Conservation (phyloP, 2,888 invertebrate species). For the Rotaria sp. region DNA sequence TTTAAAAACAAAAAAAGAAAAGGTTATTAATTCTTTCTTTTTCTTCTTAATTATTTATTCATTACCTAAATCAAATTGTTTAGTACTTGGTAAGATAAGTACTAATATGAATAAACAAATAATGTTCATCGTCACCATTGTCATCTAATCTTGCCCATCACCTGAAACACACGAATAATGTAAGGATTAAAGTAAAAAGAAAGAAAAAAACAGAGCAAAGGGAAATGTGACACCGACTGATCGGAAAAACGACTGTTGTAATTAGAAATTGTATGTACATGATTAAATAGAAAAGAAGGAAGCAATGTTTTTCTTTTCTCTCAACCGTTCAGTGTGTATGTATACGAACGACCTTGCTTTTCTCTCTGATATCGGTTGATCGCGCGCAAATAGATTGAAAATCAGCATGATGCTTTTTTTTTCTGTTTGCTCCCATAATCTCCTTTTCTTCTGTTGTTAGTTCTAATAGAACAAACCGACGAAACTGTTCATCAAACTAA, state of each 20-base stretch:
- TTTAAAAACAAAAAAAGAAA: background rate
- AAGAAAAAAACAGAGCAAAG: background rate
- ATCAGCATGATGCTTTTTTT: background rate
- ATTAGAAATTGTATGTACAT: conserved; percentile 16
- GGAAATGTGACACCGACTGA: background rate
- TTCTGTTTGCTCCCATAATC: background rate
- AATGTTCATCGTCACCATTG: background rate
- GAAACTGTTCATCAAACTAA: conserved; percentile 5
- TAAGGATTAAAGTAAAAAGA: background rate
- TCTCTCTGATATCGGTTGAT: conserved; percentile 3
- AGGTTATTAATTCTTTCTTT: too few species aligned
- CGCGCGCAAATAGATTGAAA: conserved; percentile 3
- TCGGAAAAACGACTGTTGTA: background rate
- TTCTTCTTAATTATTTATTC: background rate
- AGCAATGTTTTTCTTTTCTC: background rate
- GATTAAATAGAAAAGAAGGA: background rate
- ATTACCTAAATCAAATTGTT: conserved; percentile 8
- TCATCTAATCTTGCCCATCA: background rate
- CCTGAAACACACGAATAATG: background rate
- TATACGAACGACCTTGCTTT: background rate
- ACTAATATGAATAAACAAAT: conserved; percentile 1
- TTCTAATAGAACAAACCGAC: background rate
- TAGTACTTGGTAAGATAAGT: background rate
- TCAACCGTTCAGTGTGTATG: background rate
- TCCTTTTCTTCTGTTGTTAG: background rate